phyloP scores from a whole-genome alignment of 2,888 invertebrate genomes.

The Orthosia gracilis region DNA sequence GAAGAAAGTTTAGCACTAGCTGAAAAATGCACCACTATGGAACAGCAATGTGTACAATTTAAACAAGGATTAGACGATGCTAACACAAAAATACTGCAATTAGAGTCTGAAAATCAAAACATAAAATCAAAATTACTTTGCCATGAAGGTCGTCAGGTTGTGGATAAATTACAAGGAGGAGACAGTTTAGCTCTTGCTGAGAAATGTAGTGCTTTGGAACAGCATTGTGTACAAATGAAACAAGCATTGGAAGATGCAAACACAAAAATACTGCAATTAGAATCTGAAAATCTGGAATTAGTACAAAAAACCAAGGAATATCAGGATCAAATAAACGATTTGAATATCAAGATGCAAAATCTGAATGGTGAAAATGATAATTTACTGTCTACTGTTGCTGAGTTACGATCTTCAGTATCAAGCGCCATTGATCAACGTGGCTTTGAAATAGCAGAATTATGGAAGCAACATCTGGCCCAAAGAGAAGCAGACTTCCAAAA shows the following conservation, averaged over 20 bases:
- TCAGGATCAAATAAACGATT: conserved; percentile 76
- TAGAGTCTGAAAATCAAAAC: conserved; percentile 64
- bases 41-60: conserved; percentile 77
- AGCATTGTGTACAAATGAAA: conserved; percentile 77
- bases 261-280: conserved; percentile 80
- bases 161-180: conserved; percentile 54
- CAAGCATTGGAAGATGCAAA: conserved; percentile 81
- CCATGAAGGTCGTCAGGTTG: conserved; percentile 66
- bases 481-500: conserved; percentile 92
- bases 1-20: conserved; percentile 65
- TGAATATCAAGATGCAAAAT: conserved; percentile 80
- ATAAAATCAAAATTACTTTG: conserved; percentile 65
- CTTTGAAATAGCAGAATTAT: conserved; percentile 93
- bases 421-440: conserved; percentile 93
- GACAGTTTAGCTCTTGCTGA: conserved; percentile 70
- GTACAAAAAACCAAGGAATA: conserved; percentile 68
- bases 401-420: conserved; percentile 86
- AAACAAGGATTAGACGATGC: conserved; percentile 80
- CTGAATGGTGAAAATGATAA: conserved; percentile 86
- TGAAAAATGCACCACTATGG: conserved; percentile 74
- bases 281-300: conserved; percentile 74
- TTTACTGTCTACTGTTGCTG: conserved; percentile 86
- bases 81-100: conserved; percentile 81
- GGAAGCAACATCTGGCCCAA: conserved; percentile 93
- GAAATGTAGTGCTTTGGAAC: conserved; percentile 75